Percentiles rank a stretch among this genome's conserved stretches.
phyloP scores from a whole-genome alignment of 2,888 invertebrate species.

The Megamerina dolium region DNA sequence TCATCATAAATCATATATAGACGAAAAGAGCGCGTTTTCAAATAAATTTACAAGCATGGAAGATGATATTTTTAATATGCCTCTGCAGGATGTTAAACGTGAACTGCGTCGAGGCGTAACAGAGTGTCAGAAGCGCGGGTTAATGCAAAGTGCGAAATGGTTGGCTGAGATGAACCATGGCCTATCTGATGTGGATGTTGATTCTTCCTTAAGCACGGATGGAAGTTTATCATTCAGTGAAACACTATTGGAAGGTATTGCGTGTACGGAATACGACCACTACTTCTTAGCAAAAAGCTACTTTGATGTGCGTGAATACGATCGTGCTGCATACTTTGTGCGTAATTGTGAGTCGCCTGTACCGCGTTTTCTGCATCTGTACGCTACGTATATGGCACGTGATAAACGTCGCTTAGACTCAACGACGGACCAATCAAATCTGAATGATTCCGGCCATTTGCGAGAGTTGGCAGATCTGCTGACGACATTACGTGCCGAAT shows the following conservation, averaged over 20 bases:
- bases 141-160: slow-evolving; percentile 81
- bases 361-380: slow-evolving; percentile 78
- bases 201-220: slow-evolving; percentile 29
- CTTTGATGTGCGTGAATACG: slow-evolving; percentile 87
- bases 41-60: too few relatives aligned
- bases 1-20: too few relatives aligned
- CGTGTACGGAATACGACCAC: slow-evolving; percentile 56
- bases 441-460: slow-evolving; percentile 44
- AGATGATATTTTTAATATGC: slow-evolving; percentile 47
- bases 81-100: slow-evolving; percentile 58
- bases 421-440: slow-evolving; percentile 57
- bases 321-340: slow-evolving; percentile 74
- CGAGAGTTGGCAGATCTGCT: slow-evolving; percentile 55
- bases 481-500: slow-evolving; percentile 55
- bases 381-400: slow-evolving; percentile 79
- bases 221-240: slow-evolving; percentile 20
- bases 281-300: slow-evolving; percentile 80
- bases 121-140: slow-evolving; percentile 74
- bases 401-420: slow-evolving; percentile 88
- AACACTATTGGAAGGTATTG: slow-evolving; percentile 39
- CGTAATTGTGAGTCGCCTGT: slow-evolving; percentile 64
- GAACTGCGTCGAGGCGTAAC: slow-evolving; percentile 60
- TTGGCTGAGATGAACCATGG: slow-evolving; percentile 78
- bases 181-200: slow-evolving; percentile 56
- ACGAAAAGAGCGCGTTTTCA: too few relatives aligned